Evolutionary conservation across 2,888 invertebrate genomes (phyloP).

Genomic region (Drepana falcataria): DNA sequence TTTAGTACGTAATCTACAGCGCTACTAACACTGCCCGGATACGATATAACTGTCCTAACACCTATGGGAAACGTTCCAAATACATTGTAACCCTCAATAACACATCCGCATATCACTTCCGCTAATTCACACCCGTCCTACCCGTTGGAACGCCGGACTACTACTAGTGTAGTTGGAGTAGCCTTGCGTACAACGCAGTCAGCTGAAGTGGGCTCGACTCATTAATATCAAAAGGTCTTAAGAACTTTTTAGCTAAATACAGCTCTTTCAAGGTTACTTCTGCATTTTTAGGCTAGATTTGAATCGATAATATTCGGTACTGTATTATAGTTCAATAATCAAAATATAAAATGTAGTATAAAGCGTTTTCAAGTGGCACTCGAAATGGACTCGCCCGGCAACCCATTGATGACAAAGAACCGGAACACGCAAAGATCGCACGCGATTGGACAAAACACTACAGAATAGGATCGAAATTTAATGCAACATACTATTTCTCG

Average conservation of each 20-base stretch:
- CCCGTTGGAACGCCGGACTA: conserved; percentile 56
- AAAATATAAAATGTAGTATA: conserved; percentile 44
- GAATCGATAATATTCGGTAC: conserved; percentile 13
- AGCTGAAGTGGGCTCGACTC: conserved; percentile 74
- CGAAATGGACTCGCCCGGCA: conserved; percentile 80
- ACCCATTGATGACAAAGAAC: conserved; percentile 86
- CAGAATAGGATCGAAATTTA: conserved; percentile 75
- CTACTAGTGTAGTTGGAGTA: conserved; percentile 68
- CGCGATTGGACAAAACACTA: conserved; percentile 80
- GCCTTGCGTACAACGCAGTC: conserved; percentile 77
- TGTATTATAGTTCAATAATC: conserved; percentile 25
- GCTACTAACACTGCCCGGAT: conserved; percentile 24
- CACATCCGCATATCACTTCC: conserved; percentile 54
- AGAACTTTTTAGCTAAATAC: conserved; percentile 49
- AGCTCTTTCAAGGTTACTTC: conserved; percentile 19
- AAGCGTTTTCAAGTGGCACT: conserved; percentile 53
- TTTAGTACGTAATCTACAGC: conserved; percentile 8
- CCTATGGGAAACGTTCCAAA: conserved; percentile 61
- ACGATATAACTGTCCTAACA: conserved; percentile 29
- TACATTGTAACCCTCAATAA: conserved; percentile 58
- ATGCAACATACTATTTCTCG: conserved; percentile 57
- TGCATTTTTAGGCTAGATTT: conserved; percentile 15
- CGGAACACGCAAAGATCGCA: conserved; percentile 79
- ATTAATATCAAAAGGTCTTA: conserved; percentile 64
- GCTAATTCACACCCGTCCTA: conserved; percentile 46